Evolutionary conservation across 2,797 vertebrate species (phyloP), one percentile per base, ranked within the genome.

Genomic region (Cyclopterus lumpus): DNA sequence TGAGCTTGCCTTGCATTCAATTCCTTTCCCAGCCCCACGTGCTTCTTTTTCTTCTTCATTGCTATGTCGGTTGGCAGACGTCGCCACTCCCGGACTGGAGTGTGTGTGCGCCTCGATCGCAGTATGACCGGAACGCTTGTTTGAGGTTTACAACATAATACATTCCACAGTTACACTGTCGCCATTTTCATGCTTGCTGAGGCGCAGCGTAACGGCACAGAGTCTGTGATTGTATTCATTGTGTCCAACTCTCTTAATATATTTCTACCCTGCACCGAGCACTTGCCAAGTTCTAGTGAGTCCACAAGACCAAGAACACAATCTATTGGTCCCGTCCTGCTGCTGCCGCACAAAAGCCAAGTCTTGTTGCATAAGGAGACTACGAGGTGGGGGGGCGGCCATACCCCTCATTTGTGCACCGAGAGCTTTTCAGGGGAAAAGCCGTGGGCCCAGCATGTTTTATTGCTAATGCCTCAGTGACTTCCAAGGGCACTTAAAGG

Each of bases 381-480:
- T 61, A 67, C 55, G 67, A 60, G 76, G 15, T 55, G 71, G 80
- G 80, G 81, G 83, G 73, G 54, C 70, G 40, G 84, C 90, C 89
- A 44, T 86, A 67, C 82, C 78, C 83, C 77, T 82, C 61, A 54
- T 82, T 89, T 86, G 79, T 26, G 34, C 71, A 73, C 80, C 60
- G 65, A 1, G 77, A 75, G 83, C 85, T 88, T 92, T 92, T 89
- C 81, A 82, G 71, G 77, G 77, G 80, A 77, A 84, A 91, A 87
- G 73, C 88, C 55, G 65, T 51, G 77, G 77, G 77, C 73, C 74
- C 85, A 57, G 84, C 61, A 72, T 93, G 93, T 90, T 95, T 94
- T 94, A 94, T 92, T 90, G 90, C 88, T 76, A 89, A 93, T 83
- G 92, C 90, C 86, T 93, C 88, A 82, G 73, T 88, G 83, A 86